Percentiles rank a stretch among this genome's conserved stretches.
These are phyloP conservation scores for Synanthedon andrenaeformis DNA, from an alignment of 2,888 invertebrate species.

Conservation along the genomic window DNA sequence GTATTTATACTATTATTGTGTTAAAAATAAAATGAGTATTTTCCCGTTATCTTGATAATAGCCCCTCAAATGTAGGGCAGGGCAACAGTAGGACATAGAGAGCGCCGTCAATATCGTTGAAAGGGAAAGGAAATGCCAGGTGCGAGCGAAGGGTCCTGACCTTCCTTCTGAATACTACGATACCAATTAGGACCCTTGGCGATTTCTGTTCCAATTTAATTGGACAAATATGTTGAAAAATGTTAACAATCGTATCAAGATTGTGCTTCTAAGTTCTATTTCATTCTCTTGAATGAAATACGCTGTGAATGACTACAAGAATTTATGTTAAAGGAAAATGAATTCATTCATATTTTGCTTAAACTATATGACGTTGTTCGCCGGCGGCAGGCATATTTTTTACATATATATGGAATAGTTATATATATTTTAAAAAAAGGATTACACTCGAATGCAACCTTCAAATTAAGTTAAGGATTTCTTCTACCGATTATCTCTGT, in stretches of 20 bases:
- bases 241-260: background rate
- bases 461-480: no score
- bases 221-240: conserved; percentile 4
- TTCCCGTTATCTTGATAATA: conserved; percentile 7
- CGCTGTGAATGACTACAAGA: no score
- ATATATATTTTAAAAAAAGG: no score
- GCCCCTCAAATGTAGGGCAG: conserved; percentile 10
- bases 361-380: no score
- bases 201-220: conserved; percentile 5
- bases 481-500: no score
- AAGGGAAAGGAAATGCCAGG: conserved; percentile 4
- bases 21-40: background rate
- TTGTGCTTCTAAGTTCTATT: background rate
- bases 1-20: no score
- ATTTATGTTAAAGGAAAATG: no score
- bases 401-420: no score
- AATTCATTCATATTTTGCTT: no score
- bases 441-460: no score
- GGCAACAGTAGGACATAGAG: conserved; percentile 1
- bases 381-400: no score
- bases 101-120: background rate
- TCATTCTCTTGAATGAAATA: no score
- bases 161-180: conserved; percentile 1
- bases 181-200: conserved; percentile 4
- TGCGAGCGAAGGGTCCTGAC: conserved; percentile 5